Base-by-base conservation (phyloP, 2,888 invertebrate species). In the Philereme transversata region DNA sequence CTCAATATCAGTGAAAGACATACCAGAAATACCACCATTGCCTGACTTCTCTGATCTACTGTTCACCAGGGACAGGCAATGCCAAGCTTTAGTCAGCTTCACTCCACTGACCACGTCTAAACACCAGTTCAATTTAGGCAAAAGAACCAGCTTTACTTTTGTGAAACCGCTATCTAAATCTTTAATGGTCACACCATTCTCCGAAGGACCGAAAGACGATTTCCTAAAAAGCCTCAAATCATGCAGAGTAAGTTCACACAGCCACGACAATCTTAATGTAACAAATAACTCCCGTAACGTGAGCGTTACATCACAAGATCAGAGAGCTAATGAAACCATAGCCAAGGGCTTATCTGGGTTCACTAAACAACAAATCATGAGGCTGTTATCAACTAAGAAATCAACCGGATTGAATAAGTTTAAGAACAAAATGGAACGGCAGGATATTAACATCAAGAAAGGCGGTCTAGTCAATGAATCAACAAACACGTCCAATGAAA, bases 351-450 rank as follows among this genome's bases (percentile, higher is more conserved):
- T 84, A 0, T 79, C 87, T 0, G 90, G 90, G 0, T 90, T 90
- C 51, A 88, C 89, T 0, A 88, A 86, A 62, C 81, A 90, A 55
- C 90, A 92, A 57, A 83, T 92, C 5, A 63, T 75, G 54, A 78
- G 89, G 46, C 67, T 92, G 34, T 60, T 91, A 0, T 90, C 92
- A 3, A 90, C 89, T 0, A 89, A 84, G 56, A 92, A 90, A 71
- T 79, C 85, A 0, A 88, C 86, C 58, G 87, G 85, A 45, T 81
- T 83, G 0, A 90, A 88, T 70, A 90, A 88, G 70, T 78, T 78
- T 41, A 87, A 84, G 69, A 75, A 80, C 8, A 84, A 79, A 55
- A 73, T 72, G 2, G 79, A 85, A 5, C 73, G 83, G 54, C 83
- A 81, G 0, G 65, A 72, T 36, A 73, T 78, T 0, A 79, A 81